Conservation (phyloP, 2,113 vertebrate species). For the Dasyprocta punctata region DNA sequence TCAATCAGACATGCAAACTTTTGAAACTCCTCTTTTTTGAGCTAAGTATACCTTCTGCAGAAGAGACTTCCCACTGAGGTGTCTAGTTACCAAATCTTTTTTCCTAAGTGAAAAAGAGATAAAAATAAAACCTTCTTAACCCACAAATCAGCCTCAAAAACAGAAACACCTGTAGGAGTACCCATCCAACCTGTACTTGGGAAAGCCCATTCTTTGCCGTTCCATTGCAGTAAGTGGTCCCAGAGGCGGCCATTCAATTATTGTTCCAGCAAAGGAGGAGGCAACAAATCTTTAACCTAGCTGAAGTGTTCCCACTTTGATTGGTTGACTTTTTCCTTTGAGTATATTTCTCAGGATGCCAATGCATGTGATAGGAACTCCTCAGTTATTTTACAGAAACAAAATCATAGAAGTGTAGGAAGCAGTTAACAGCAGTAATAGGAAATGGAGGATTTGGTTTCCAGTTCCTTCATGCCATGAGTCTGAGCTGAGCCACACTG, state of each 20-base stretch:
- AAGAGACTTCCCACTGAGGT: neutral
- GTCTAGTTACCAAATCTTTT: slow-evolving; percentile 35
- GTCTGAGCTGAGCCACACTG: neutral
- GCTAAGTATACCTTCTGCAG: neutral
- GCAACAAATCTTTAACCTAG: neutral
- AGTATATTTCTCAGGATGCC: slow-evolving; percentile 46
- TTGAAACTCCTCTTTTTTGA: slow-evolving; percentile 6
- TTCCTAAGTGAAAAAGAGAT: slow-evolving; percentile 32
- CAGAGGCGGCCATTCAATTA: slow-evolving; percentile 9
- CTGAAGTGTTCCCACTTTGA: neutral
- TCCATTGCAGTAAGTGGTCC: neutral
- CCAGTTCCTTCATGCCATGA: neutral
- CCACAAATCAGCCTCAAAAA: neutral
- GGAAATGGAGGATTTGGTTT: slow-evolving; percentile 68
- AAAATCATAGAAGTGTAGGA: slow-evolving; percentile 69
- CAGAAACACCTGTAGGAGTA: neutral
- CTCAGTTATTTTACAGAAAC: slow-evolving; percentile 38
- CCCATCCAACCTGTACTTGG: neutral
- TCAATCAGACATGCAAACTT: neutral
- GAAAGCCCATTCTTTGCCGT: neutral
- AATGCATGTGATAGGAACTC: slow-evolving; percentile 20
- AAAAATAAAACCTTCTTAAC: slow-evolving; percentile 59
- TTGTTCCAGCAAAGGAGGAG: slow-evolving; percentile 21
- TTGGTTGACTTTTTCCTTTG: neutral
- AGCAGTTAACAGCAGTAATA: slow-evolving; percentile 68